A percentile compares a stretch with the other conserved stretches of the same genome.
phyloP scores from a whole-genome alignment of 2,113 vertebrate species.

The Diadophis punctatus region DNA sequence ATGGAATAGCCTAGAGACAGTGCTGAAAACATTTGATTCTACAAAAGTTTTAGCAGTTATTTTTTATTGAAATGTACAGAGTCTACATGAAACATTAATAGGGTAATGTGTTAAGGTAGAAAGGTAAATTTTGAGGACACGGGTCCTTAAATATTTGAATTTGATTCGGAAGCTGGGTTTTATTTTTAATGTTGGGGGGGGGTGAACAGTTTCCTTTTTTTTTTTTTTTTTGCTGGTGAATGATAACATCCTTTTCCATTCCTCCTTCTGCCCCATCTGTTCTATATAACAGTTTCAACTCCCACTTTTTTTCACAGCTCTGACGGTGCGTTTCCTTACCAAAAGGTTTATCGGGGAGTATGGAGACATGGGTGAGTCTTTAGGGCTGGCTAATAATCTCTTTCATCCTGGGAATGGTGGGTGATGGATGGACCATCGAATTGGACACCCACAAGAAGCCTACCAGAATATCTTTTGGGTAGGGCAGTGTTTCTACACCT shows the following conservation, averaged over 20 bases:
- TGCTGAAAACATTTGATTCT: neutral
- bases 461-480: neutral
- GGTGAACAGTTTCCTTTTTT: neutral
- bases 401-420: neutral
- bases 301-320: slow-evolving; percentile 62
- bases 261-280: neutral
- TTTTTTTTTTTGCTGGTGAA: neutral
- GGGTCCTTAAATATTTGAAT: neutral
- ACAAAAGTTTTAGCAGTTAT: neutral
- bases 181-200: neutral
- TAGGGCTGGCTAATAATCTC: neutral
- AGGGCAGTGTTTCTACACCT: neutral
- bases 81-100: neutral
- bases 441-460: neutral
- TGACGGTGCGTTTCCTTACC: slow-evolving; percentile 84
- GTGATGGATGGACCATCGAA: neutral
- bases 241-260: neutral
- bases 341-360: slow-evolving; percentile 87
- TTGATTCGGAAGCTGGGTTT: neutral
- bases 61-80: neutral
- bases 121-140: neutral
- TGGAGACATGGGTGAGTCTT: slow-evolving; percentile 78
- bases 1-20: neutral
- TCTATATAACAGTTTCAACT: neutral
- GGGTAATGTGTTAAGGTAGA: neutral